Evolutionary conservation across 2,888 invertebrate species (phyloP).

Genomic region (Temnothorax rugatulus): DNA sequence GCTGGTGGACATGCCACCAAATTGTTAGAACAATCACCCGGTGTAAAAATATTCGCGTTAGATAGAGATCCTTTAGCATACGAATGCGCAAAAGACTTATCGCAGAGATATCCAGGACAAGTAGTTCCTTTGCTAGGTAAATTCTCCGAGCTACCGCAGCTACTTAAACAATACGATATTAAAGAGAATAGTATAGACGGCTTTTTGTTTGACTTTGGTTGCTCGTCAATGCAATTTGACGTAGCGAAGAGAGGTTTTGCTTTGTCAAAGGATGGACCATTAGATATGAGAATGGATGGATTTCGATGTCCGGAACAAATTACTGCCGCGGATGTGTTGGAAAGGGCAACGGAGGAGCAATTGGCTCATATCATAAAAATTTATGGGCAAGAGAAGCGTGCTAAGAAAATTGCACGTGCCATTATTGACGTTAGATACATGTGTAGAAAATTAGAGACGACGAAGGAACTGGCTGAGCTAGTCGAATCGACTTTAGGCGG

Average conservation of each 20-base stretch:
- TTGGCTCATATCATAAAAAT: conserved; percentile 94
- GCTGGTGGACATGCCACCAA: conserved; percentile 95
- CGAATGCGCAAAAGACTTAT: conserved; percentile 90
- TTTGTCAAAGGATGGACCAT: conserved; percentile 93
- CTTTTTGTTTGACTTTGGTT: conserved; percentile 96
- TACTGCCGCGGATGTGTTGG: conserved; percentile 95
- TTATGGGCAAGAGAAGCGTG: conserved; percentile 96
- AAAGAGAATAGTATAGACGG: conserved; percentile 92
- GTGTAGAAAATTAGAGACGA: conserved; percentile 92
- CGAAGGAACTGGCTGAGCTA: conserved; percentile 93
- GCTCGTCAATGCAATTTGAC: conserved; percentile 98
- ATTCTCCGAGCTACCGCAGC: conserved; percentile 94
- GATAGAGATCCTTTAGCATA: conserved; percentile 96
- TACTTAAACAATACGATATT: conserved; percentile 89
- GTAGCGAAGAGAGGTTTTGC: conserved; percentile 94
- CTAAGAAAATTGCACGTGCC: conserved; percentile 94
- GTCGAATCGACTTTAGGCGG: conserved; percentile 89
- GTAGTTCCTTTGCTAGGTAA: conserved; percentile 94
- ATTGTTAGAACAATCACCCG: conserved; percentile 90
- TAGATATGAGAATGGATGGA: conserved; percentile 99
- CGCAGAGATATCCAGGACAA: conserved; percentile 90
- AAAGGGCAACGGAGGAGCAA: conserved; percentile 92
- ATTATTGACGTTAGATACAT: conserved; percentile 94
- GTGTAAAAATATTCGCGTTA: conserved; percentile 91
- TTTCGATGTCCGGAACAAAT: conserved; percentile 90